These are phyloP conservation scores for Kryptolebias ocellatus DNA, from an alignment of 2,797 vertebrate species.

Conservation along the genomic window DNA sequence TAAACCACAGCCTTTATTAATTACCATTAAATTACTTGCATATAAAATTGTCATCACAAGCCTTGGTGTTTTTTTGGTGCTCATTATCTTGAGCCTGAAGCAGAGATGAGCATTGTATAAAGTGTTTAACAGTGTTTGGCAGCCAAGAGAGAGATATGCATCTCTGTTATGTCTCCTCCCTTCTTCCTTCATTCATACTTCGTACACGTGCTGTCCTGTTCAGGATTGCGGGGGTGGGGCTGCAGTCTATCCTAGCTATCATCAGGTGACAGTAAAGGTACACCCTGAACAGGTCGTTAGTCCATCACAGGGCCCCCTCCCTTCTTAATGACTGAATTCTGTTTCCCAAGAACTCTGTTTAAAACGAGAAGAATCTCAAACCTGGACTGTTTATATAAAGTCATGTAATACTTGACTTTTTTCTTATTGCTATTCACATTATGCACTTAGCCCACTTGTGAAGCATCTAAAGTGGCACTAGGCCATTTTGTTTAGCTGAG, in stretches of 20 bases:
- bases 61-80: slow-evolving; percentile 56
- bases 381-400: slow-evolving; percentile 24
- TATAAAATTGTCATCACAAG: slow-evolving; percentile 64
- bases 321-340: slow-evolving; percentile 45
- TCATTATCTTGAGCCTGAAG: slow-evolving; percentile 55
- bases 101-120: slow-evolving; percentile 63
- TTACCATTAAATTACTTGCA: slow-evolving; percentile 63
- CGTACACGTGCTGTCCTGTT: not conserved
- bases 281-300: not conserved
- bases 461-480: slow-evolving; percentile 40
- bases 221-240: not conserved
- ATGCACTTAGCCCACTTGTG: slow-evolving; percentile 37
- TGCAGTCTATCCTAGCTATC: not conserved
- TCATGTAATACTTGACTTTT: slow-evolving; percentile 31
- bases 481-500: slow-evolving; percentile 41
- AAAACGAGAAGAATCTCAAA: not conserved
- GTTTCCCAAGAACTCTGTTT: slow-evolving; percentile 13
- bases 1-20: slow-evolving; percentile 69
- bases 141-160: slow-evolving; percentile 21
- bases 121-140: slow-evolving; percentile 36
- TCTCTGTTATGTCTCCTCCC: slow-evolving; percentile 42
- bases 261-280: not conserved
- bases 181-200: slow-evolving; percentile 38
- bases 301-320: slow-evolving; percentile 14
- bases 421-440: slow-evolving; percentile 33